phyloP scores from a whole-genome alignment of 2,888 invertebrate species.

The Apamea sordens region DNA sequence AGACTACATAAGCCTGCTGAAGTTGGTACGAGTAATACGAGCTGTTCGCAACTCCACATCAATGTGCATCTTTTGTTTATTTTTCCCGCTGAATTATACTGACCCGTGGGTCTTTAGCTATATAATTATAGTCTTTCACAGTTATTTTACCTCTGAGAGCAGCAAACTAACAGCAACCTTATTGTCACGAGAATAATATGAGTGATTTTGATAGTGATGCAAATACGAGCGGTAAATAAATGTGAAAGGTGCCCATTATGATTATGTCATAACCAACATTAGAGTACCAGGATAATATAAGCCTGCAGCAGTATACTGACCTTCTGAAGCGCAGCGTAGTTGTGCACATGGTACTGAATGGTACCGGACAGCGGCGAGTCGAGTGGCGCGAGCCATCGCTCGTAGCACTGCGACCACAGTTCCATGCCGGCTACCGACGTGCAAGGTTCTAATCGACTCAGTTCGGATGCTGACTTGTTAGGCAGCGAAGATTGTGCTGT shows the following conservation, averaged over 20 bases:
- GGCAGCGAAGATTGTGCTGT: slow-evolving; percentile 67
- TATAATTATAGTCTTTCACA: background rate
- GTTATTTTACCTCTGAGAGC: background rate
- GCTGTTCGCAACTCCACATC: too few species aligned
- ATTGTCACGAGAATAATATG: background rate
- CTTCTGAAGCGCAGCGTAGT: slow-evolving; percentile 61
- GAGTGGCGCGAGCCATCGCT: slow-evolving; percentile 96
- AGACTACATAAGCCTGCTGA: background rate
- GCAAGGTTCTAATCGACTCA: slow-evolving; percentile 83
- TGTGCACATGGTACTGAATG: slow-evolving; percentile 84
- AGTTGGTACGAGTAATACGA: background rate
- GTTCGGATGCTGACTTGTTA: slow-evolving; percentile 50
- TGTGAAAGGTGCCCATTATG: background rate
- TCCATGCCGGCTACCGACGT: slow-evolving; percentile 91
- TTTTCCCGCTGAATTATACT: background rate
- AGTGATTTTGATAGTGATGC: background rate
- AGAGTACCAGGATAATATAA: slow-evolving; percentile 33
- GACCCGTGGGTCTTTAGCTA: background rate
- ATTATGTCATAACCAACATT: background rate
- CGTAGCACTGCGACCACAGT: slow-evolving; percentile 97
- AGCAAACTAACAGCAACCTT: background rate
- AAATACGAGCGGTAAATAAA: background rate
- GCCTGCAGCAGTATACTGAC: slow-evolving; percentile 29
- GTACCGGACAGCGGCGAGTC: slow-evolving; percentile 94
- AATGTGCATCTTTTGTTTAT: too few species aligned